phyloP scores from a whole-genome alignment of 1,140 invertebrate genomes.

The Manduca sexta region DNA sequence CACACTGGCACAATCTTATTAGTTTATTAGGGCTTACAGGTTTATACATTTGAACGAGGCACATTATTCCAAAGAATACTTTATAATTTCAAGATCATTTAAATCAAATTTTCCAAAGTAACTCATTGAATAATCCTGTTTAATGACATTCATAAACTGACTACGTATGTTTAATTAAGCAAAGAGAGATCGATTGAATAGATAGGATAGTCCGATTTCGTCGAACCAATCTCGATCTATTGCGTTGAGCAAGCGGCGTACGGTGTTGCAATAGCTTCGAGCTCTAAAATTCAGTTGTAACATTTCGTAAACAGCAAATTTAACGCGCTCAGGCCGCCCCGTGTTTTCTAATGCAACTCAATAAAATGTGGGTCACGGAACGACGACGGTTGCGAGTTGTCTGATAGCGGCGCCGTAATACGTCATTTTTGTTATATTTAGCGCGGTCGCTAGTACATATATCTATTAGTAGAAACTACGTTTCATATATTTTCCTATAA shows the following conservation, averaged over 20 bases:
- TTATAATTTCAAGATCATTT: background rate
- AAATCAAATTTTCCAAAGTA: too few species aligned
- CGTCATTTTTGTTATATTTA: too few species aligned
- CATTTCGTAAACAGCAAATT: constrained; percentile 69
- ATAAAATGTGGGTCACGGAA: constrained; percentile 58
- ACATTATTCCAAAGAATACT: background rate
- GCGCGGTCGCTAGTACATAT: too few species aligned
- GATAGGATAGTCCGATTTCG: constrained; percentile 32
- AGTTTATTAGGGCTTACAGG: too few species aligned
- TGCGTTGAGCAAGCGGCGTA: constrained; percentile 51
- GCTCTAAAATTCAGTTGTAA: constrained; percentile 65
- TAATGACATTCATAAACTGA: too few species aligned
- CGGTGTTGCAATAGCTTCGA: constrained; percentile 53
- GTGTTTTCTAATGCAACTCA: constrained; percentile 63
- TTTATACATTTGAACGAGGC: too few species aligned
- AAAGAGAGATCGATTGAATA: background rate
- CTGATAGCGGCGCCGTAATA: constrained; percentile 24
- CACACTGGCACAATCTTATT: too few species aligned
- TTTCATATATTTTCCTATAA: too few species aligned
- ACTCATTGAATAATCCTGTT: too few species aligned
- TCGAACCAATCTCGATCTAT: constrained; percentile 49
- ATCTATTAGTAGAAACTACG: too few species aligned
- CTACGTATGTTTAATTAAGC: too few species aligned
- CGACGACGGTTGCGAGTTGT: constrained; percentile 35
- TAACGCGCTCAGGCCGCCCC: constrained; percentile 57